Evolutionary conservation across 2,113 vertebrate genomes (phyloP).

Genomic region (Lampris incognitus): DNA sequence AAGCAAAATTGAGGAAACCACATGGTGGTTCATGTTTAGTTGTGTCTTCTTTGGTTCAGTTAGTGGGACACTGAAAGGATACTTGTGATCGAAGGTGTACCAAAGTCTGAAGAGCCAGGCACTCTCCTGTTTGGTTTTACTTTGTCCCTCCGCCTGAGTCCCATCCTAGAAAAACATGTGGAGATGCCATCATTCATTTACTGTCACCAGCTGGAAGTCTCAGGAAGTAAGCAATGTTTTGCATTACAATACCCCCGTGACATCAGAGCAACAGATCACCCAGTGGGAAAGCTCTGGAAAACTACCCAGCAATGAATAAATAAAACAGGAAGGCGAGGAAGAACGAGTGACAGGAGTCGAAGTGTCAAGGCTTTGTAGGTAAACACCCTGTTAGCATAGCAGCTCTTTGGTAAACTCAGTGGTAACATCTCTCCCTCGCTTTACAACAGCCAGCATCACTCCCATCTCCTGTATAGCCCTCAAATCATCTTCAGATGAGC

Average conservation of each 20-base stretch:
- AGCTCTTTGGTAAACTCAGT: not conserved
- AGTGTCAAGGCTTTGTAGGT: not conserved
- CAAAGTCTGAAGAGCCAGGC: slow-evolving; percentile 97
- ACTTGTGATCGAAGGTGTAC: slow-evolving; percentile 99
- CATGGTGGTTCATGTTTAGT: not conserved
- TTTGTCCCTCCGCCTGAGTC: slow-evolving; percentile 78
- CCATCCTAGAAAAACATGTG: slow-evolving; percentile 75
- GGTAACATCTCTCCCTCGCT: not conserved
- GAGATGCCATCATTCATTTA: not conserved
- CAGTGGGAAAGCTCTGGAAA: not conserved
- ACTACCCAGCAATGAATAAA: not conserved
- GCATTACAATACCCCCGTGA: slow-evolving; percentile 1
- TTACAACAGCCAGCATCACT: not conserved
- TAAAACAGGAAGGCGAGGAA: slow-evolving; percentile 1
- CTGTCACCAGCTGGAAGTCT: not conserved
- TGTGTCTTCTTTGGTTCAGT: slow-evolving; percentile 1
- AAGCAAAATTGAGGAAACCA: not conserved
- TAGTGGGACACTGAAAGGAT: slow-evolving; percentile 85
- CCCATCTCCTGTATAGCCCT: not conserved
- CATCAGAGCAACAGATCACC: not conserved
- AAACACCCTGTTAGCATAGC: not conserved
- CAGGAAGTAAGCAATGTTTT: not conserved
- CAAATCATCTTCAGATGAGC: not conserved
- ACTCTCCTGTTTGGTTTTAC: slow-evolving; percentile 96
- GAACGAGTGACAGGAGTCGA: not conserved